A percentile compares a stretch with the other conserved stretches of the same genome.
Evolutionary conservation across 2,797 vertebrate species (phyloP).

Genomic region (Telmatherina bonti): DNA sequence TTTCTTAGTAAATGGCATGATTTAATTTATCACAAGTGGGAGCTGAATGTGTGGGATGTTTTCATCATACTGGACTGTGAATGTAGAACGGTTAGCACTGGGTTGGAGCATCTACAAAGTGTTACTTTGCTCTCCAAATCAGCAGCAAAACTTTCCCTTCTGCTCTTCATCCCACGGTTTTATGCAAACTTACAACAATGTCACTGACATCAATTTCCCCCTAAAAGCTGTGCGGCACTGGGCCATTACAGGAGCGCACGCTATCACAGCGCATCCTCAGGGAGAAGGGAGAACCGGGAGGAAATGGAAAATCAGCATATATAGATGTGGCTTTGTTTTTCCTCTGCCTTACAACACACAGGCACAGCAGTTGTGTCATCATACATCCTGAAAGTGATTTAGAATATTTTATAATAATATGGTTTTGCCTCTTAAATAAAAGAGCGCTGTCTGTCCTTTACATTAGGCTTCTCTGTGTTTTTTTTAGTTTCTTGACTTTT

Average conservation of each 20-base stretch:
- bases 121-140: conserved; percentile 59
- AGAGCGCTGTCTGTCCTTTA: conserved; percentile 26
- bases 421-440: conserved; percentile 36
- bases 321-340: conserved; percentile 58
- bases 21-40: conserved; percentile 33
- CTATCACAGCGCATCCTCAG: conserved; percentile 61
- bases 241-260: conserved; percentile 61
- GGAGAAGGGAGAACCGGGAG: conserved; percentile 45
- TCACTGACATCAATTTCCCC: conserved; percentile 80
- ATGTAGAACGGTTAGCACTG: conserved; percentile 62
- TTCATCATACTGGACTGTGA: conserved; percentile 45
- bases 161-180: conserved; percentile 69
- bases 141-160: conserved; percentile 57
- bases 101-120: conserved; percentile 60
- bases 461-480: conserved; percentile 4
- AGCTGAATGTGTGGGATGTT: conserved; percentile 53
- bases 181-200: conserved; percentile 74
- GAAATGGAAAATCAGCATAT: conserved; percentile 72
- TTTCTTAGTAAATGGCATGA: conserved; percentile 24
- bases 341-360: conserved; percentile 40
- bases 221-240: conserved; percentile 64
- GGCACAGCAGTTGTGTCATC: conserved; percentile 50
- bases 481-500: conserved; percentile 5
- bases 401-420: conserved; percentile 52
- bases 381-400: conserved; percentile 42